phyloP scores from a whole-genome alignment of 2,113 vertebrate species.

The Columbina picui region DNA sequence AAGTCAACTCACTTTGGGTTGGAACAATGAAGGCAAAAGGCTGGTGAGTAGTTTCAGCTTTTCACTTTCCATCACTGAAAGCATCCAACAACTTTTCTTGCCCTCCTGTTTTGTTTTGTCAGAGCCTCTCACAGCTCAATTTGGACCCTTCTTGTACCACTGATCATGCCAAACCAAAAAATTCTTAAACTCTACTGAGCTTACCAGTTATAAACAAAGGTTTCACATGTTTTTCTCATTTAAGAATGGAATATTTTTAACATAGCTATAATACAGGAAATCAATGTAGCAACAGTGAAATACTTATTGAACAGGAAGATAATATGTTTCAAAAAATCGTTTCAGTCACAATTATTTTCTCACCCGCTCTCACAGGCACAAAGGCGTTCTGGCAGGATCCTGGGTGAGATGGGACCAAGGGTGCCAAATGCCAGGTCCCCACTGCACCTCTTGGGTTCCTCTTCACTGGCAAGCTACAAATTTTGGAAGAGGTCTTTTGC shows the following conservation, averaged over 20 bases:
- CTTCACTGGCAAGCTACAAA: neutral
- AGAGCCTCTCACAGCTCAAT: neutral
- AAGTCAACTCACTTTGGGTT: neutral
- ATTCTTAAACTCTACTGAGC: neutral
- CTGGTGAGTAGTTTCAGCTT: neutral
- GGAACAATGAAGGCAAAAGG: neutral
- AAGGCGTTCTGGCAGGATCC: neutral
- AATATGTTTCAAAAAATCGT: fast-evolving
- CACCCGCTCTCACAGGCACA: fast-evolving
- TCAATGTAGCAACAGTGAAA: neutral
- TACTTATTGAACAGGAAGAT: neutral
- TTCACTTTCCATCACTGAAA: neutral
- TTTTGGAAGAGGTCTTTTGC: neutral
- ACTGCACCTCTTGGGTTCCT: neutral
- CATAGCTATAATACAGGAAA: neutral
- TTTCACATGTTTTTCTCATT: neutral
- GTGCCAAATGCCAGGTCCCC: neutral
- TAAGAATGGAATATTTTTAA: neutral
- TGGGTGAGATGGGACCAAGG: neutral
- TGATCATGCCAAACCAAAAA: neutral
- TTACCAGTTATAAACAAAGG: neutral
- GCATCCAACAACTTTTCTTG: neutral
- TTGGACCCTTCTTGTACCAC: neutral
- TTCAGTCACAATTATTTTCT: neutral
- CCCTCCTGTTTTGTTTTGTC: neutral